Evolutionary conservation across 2,797 vertebrate species (phyloP).

Genomic region (Chaetodon trifasciatus): DNA sequence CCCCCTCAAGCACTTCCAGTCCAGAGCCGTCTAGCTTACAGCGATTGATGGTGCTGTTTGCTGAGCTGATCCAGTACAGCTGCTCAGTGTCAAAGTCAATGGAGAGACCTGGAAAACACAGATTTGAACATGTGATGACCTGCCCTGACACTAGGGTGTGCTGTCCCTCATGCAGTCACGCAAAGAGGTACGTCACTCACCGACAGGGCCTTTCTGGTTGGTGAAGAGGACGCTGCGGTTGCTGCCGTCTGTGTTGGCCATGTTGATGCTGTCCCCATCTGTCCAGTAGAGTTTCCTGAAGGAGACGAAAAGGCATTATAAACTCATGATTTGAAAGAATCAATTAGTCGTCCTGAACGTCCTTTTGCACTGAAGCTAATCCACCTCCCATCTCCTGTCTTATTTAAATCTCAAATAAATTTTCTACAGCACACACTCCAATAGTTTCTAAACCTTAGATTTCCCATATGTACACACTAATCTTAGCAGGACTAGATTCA

Average conservation of each 20-base stretch:
- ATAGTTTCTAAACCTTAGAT: background rate
- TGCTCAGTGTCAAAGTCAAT: constrained; percentile 93
- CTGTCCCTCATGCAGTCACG: constrained; percentile 25
- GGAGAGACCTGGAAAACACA: constrained; percentile 88
- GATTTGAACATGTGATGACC: constrained; percentile 15
- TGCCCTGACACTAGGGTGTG: constrained; percentile 36
- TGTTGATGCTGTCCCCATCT: constrained; percentile 95
- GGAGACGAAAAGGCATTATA: constrained; percentile 1
- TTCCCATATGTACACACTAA: background rate
- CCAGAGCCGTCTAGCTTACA: constrained; percentile 92
- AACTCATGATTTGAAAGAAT: background rate
- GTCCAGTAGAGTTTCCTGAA: constrained; percentile 98
- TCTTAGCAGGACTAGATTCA: background rate
- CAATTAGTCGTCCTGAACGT: background rate
- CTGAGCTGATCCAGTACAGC: constrained; percentile 98
- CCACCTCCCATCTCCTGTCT: constrained; percentile 1
- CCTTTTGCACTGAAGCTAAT: background rate
- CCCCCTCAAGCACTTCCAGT: constrained; percentile 88
- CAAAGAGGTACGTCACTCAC: constrained; percentile 78
- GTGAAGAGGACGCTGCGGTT: constrained; percentile 91
- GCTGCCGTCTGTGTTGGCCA: constrained; percentile 96
- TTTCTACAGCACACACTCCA: constrained; percentile 1
- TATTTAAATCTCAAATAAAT: constrained; percentile 1
- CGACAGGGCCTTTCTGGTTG: constrained; percentile 93
- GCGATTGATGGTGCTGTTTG: constrained; percentile 93